Evolutionary conservation across 2,797 vertebrate species (phyloP).

Genomic region (Catharus ustulatus): DNA sequence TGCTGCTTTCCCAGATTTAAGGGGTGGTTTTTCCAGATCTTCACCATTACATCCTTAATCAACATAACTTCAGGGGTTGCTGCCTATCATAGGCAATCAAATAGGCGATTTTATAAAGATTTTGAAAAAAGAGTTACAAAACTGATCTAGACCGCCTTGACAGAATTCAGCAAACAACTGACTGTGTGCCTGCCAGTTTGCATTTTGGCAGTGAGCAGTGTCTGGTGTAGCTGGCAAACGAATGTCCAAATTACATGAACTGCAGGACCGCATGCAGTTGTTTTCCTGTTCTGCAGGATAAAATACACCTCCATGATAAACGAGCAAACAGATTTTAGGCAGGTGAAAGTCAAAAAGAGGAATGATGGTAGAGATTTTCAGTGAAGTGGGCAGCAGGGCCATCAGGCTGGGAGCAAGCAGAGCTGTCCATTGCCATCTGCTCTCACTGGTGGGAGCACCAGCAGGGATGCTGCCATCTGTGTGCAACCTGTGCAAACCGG

Average conservation of each 20-base stretch:
- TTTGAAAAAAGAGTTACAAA: background rate
- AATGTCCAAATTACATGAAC: background rate
- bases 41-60: fast-evolving
- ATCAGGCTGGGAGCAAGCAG: background rate
- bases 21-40: background rate
- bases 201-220: background rate
- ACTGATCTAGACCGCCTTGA: background rate
- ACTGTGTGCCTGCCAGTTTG: fast-evolving
- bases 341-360: background rate
- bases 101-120: background rate
- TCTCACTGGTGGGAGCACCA: background rate
- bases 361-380: background rate
- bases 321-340: background rate
- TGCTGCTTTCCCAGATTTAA: background rate
- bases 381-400: background rate
- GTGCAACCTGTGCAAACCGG: background rate
- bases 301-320: background rate
- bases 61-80: background rate
- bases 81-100: background rate
- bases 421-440: background rate
- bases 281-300: background rate
- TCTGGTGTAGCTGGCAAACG: background rate
- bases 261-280: background rate
- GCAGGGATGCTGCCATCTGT: background rate
- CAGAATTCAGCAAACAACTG: background rate